Base-by-base conservation (phyloP, 2,113 vertebrate genomes). In the Trichechus manatus region DNA sequence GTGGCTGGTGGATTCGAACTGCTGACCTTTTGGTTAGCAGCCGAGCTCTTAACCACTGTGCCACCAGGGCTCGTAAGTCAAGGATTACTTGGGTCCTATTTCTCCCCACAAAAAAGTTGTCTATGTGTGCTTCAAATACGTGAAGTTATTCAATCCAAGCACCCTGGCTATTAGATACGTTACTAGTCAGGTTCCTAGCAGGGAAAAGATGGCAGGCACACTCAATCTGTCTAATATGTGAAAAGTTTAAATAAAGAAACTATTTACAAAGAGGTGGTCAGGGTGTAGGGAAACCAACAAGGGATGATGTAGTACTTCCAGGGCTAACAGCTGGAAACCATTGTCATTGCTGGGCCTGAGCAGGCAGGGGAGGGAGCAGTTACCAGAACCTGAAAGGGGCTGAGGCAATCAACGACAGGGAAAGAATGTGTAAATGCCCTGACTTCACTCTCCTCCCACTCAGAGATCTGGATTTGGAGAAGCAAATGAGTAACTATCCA, bases 401-500 rank as follows among this genome's bases (percentile, higher is more conserved):
- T 79, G 7, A 29, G 15, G 6, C 42, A 63, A 23, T 5, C n/a
- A 50, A 15, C 8, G 19, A 1, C 5, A 70, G 31, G 5, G 25
- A 68, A 36, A 53, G 15, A n/a, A 13, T 27, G 0, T 90, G 5
- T 42, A 72, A 53, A 64, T 27, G 5, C 9, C 53, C 1, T 70
- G 11, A 22, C 59, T 66, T 93, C 17, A 56, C n/a, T 82, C 81
- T 59, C 33, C 33, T 88, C 39, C 61, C 8, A 19, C 42, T 31
- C 53, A 79, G 23, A 20, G 89, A 68, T 47, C 27, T 79, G 25
- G 36, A 83, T 87, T 39, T 82, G 53, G 72, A 68, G 36, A 95
- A 50, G 61, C 33, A 93, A 91, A 78, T 68, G 27, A 81, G 93
- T 39, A 89, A 95, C 56, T 81, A 92, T 89, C 29, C 39, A 74